Evolutionary conservation across 2,113 vertebrate species (phyloP), one percentile per base, ranked within the genome.

Genomic region (Psammodynastes pulverulentus): DNA sequence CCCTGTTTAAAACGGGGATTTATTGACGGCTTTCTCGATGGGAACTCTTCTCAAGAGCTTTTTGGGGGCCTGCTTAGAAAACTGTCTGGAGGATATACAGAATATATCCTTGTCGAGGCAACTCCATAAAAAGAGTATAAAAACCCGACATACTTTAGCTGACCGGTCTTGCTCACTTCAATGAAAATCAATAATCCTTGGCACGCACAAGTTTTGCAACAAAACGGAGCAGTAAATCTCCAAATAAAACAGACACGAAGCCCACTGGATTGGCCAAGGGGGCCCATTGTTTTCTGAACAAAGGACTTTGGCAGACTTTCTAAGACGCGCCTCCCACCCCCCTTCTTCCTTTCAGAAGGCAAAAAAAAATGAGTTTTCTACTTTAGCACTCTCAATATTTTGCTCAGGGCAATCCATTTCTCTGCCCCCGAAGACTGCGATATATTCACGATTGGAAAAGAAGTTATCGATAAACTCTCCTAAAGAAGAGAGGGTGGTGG

Each of bases 211-310:
- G 26, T 46, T n/a, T 48, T 12, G 24, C 29, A 72, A 72, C 21
- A 52, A 26, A 49, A 15, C 2, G 39, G 9, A 85, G 85, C n/a
- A 87, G n/a, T 87, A 67, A 91, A 93, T 91, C 94, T 94, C 84
- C 90, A 95, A 96, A 96, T 89, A 48, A 90, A 95, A 92, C 87
- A 96, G 84, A 90, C 84, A 92, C 88, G 90, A 93, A 95, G 93
- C 86, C 92, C 91, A 53, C 85, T 5, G 46, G 91, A 93, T 49
- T 92, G 94, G 93, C 89, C 84, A 94, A 96, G 84, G 86, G 92
- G 92, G 95, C 88, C 87, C 93, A 84, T 86, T 95, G 49, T 15
- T 34, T 72, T 0, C 72, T 88, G 91, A 94, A 88, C 46, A 92
- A 84, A 95, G 89, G 51, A 26, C 88, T 93, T 93, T 72, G 90